Evolutionary conservation across 1,140 invertebrate genomes (phyloP), one percentile per base, ranked within the genome.

Genomic region (Cecropterus lyciades): DNA sequence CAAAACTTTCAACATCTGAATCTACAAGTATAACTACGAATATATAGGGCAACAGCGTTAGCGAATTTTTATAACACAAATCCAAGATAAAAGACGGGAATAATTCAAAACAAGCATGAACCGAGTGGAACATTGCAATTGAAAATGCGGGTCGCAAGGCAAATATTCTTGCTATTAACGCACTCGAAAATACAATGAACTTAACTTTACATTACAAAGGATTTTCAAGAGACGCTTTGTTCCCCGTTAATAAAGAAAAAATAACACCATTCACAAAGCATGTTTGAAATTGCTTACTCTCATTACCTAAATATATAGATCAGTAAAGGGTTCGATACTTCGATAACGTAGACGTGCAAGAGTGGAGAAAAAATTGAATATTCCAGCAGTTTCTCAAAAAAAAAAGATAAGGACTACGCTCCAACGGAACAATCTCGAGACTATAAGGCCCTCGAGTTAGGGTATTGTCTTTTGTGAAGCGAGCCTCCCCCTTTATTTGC

Each of bases 401-500:
- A 55, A 46, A 46, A 62, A 63, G 60, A 63, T 63, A 52, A 63
- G 48, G 46, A 40, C 48, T 24, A 63, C 40, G 60, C 48, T 45
- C n/a, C 40, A 57, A 57, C 48, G 37, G 48, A 51, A 63, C 46
- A 52, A 63, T 63, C 59, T 52, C 59, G 59, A 52, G 60, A 63
- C 60, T 63, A 52, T 43, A 51, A 52, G 49, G 48, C 48, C 33
- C 60, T 52, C 48, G 17, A 63, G 48, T 52, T 52, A 49, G 53
- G 53, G 45, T 62, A 52, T 63, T 63, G 48, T 63, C 48, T 52
- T 63, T 63, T 52, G 59, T 52, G 59, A 51, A 52, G 62, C 59
- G 30, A 56, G 48, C 52, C 67, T 65, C 72, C 71, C 55, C 69
- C 42, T 63, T 30, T 55, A 59, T 72, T 72, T 65, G 49, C 56